Evolutionary conservation across 2,888 invertebrate genomes (phyloP).

Genomic region (Uropetala carovei): DNA sequence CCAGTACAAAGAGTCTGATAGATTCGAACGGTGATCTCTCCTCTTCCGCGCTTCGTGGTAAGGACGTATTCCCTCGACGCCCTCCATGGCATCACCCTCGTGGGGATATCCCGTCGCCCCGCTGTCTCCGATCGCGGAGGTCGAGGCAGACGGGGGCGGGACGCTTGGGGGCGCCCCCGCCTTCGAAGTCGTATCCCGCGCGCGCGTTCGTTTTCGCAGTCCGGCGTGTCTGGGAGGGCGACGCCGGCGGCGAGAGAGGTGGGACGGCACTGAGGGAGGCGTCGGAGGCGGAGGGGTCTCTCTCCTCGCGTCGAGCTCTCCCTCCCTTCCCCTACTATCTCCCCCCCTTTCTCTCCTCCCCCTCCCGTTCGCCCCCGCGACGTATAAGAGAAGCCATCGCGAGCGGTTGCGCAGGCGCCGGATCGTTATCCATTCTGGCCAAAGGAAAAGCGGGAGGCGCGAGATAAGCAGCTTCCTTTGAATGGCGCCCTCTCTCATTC

Average conservation of each 20-base stretch:
- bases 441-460: constrained; percentile 8
- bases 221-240: background rate
- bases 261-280: background rate
- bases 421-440: background rate
- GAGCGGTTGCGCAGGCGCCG: constrained; percentile 4
- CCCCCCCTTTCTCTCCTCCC: background rate
- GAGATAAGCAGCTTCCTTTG: constrained; percentile 18
- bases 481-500: background rate
- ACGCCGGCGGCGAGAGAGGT: constrained; percentile 6
- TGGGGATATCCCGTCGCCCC: background rate
- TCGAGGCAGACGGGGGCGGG: background rate
- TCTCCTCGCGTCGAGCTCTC: background rate
- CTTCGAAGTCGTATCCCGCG: constrained; percentile 7
- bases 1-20: background rate
- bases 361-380: background rate
- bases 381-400: background rate
- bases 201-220: background rate
- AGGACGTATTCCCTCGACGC: background rate
- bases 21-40: background rate
- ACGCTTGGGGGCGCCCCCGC: background rate
- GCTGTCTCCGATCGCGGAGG: background rate
- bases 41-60: background rate
- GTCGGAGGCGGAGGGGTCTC: background rate
- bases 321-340: background rate
- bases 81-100: background rate